phyloP scores from a whole-genome alignment of 2,888 invertebrate species.

The Trichogramma dendrolimi region DNA sequence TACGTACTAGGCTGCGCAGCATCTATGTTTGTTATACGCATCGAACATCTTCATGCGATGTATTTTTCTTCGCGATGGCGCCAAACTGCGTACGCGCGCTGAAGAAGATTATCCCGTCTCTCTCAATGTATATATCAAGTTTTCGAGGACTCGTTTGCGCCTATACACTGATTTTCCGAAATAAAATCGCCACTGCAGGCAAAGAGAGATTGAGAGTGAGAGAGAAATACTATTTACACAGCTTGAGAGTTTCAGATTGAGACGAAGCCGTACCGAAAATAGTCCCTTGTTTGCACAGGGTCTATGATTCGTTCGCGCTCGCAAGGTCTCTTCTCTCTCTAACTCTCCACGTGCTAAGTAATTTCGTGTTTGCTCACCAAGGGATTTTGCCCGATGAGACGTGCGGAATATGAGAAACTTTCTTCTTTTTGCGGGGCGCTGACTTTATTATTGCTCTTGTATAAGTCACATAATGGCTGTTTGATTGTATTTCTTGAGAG shows the following conservation, averaged over 20 bases:
- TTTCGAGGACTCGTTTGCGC: too few species aligned
- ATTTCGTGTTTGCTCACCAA: slow-evolving; percentile 26
- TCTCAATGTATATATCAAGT: too few species aligned
- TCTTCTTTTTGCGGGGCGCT: slow-evolving; percentile 3
- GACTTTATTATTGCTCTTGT: slow-evolving; percentile 21
- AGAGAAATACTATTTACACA: background rate
- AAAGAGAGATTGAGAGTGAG: slow-evolving; percentile 3
- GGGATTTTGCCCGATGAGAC: slow-evolving; percentile 9
- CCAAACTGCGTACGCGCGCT: too few species aligned
- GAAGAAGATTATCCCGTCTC: too few species aligned
- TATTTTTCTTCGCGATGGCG: too few species aligned
- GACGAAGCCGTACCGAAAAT: slow-evolving; percentile 1
- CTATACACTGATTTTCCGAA: background rate
- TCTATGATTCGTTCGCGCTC: slow-evolving; percentile 7
- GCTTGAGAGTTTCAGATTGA: too few species aligned
- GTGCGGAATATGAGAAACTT: background rate
- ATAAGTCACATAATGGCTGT: too few species aligned
- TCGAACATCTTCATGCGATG: too few species aligned
- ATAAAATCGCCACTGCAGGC: slow-evolving; percentile 24
- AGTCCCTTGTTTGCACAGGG: slow-evolving; percentile 27
- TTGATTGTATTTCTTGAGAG: too few species aligned
- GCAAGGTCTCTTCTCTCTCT: background rate
- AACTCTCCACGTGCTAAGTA: slow-evolving; percentile 21
- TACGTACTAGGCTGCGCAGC: too few species aligned
- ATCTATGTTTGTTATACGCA: too few species aligned